These are phyloP conservation scores for Pomacea maculata DNA, from an alignment of 1,140 invertebrate species.

Conservation along the genomic window DNA sequence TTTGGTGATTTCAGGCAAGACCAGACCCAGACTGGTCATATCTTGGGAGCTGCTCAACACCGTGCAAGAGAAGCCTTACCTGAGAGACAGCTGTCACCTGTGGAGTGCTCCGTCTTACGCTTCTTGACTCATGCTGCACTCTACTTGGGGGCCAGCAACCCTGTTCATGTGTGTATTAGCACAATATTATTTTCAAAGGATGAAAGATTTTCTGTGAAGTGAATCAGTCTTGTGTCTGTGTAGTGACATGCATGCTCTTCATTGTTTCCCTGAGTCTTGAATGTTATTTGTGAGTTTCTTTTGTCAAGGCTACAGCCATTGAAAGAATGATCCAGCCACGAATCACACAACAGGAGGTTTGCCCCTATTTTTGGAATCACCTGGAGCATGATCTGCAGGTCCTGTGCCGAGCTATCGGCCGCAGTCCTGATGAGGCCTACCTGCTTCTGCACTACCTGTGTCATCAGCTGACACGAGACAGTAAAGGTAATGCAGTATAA, in stretches of 20 bases:
- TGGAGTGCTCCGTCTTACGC: constrained; percentile 38
- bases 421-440: constrained; percentile 46
- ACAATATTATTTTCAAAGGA: no score
- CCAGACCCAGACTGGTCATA: constrained; percentile 48
- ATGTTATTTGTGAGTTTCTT: no score
- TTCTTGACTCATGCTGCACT: constrained; percentile 48
- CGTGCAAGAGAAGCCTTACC: constrained; percentile 28
- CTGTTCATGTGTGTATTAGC: neutral
- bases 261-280: no score
- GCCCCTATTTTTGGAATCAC: constrained; percentile 41
- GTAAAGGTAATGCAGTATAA: no score
- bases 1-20: constrained; percentile 17
- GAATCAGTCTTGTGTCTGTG: no score
- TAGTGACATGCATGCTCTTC: no score
- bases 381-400: constrained; percentile 36
- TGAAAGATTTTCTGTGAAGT: no score
- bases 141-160: constrained; percentile 36
- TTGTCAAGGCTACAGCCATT: no score
- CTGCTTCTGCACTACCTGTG: constrained; percentile 40
- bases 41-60: constrained; percentile 41
- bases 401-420: constrained; percentile 33
- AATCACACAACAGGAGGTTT: neutral
- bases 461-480: constrained; percentile 3
- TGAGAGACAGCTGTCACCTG: constrained; percentile 39
- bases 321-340: neutral